A percentile compares a stretch with the other conserved stretches of the same genome.
Evolutionary conservation across 1,140 invertebrate species (phyloP).

Genomic region (Bombus sibiricus): DNA sequence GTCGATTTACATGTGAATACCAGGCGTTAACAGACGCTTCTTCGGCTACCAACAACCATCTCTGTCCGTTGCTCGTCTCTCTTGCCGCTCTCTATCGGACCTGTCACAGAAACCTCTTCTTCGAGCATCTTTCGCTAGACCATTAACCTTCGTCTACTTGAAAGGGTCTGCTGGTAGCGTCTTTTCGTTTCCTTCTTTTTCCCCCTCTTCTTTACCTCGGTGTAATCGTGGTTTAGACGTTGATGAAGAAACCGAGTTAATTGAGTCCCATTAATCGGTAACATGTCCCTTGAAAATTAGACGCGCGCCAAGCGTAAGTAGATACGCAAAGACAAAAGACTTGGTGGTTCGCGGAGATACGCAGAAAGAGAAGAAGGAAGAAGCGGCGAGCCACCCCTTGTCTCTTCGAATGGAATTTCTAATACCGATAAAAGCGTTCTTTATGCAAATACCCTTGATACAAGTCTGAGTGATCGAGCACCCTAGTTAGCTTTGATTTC

Average conservation of each 20-base stretch:
- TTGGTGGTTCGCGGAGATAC: not conserved
- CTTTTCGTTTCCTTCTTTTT: conserved; percentile 1
- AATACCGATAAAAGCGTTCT: conserved; percentile 46
- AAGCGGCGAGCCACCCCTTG: not conserved
- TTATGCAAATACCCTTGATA: conserved; percentile 52
- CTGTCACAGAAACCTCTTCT: conserved; percentile 64
- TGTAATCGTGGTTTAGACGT: conserved; percentile 33
- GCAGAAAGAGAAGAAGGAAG: not conserved
- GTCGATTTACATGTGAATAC: conserved; percentile 80
- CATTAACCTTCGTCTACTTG: conserved; percentile 71
- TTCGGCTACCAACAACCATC: conserved; percentile 70
- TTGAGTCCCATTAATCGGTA: conserved; percentile 43
- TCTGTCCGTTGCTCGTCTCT: conserved; percentile 19
- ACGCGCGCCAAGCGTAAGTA: not conserved
- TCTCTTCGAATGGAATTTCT: conserved; percentile 38
- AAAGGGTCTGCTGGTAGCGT: conserved; percentile 28
- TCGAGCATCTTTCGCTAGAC: conserved; percentile 73
- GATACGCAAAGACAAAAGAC: not conserved
- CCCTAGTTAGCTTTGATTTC: conserved; percentile 53
- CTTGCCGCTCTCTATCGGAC: conserved; percentile 49
- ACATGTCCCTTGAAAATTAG: conserved; percentile 40
- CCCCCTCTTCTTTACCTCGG: not conserved
- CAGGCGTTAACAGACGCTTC: conserved; percentile 79
- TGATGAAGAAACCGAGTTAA: conserved; percentile 49
- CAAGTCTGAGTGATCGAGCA: conserved; percentile 51